phyloP scores from a whole-genome alignment of 37 sponge, comb jelly and placozoan genomes.

The Diacarnus erythraeanus region DNA sequence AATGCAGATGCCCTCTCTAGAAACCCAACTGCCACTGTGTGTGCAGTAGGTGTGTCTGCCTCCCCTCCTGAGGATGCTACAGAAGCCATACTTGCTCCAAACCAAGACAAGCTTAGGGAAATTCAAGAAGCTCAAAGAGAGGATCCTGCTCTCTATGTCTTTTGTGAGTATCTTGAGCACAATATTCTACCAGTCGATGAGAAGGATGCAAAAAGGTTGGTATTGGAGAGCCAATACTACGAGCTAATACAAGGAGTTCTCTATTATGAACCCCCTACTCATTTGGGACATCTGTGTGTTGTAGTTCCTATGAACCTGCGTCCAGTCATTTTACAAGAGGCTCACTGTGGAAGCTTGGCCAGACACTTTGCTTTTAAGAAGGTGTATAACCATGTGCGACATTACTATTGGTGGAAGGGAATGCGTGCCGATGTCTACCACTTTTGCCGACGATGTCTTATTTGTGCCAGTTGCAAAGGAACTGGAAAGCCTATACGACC shows the following conservation, averaged over 20 bases:
- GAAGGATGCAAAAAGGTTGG: background rate
- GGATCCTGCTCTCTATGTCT: background rate
- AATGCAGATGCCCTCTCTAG: constrained; percentile 34
- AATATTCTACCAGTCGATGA: background rate
- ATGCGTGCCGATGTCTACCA: constrained; percentile 41
- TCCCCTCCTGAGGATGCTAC: background rate
- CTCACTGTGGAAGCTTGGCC: constrained; percentile 32
- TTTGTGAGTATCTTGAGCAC: background rate
- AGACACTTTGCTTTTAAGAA: constrained; percentile 43
- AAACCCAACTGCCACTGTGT: background rate
- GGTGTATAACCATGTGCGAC: constrained; percentile 18
- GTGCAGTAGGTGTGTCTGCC: background rate
- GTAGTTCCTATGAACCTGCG: background rate
- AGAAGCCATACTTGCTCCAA: background rate
- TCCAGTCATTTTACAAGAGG: constrained; percentile 1
- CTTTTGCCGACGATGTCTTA: constrained; percentile 44
- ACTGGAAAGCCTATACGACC: constrained; percentile 2
- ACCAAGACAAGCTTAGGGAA: background rate
- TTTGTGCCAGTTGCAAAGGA: constrained; percentile 32
- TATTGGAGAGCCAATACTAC: background rate
- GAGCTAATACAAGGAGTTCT: background rate
- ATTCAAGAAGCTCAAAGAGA: background rate
- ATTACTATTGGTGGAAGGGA: constrained; percentile 30
- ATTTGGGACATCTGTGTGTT: no score
- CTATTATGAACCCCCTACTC: no score